Evolutionary conservation across 2,797 vertebrate genomes (phyloP).

Genomic region (Pangasius larnaudii): DNA sequence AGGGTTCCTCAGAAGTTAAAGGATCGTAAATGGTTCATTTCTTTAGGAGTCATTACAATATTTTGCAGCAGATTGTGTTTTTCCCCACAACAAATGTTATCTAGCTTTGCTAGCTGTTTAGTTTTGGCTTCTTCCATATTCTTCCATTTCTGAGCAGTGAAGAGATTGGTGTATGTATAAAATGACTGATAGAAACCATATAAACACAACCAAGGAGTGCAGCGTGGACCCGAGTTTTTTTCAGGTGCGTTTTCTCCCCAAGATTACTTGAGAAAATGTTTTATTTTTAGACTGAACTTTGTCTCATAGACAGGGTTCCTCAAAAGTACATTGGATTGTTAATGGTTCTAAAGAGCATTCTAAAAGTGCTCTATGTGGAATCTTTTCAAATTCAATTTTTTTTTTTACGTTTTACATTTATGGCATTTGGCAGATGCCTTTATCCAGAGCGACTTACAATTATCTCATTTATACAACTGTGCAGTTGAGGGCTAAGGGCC

Average conservation of each 20-base stretch:
- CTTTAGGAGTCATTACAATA: neutral
- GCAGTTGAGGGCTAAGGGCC: no score
- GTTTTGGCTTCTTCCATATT: neutral
- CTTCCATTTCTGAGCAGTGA: neutral
- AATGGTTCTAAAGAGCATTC: neutral
- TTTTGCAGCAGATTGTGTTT: neutral
- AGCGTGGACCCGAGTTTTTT: neutral
- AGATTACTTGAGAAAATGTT: neutral
- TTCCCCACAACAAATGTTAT: neutral
- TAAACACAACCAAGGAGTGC: neutral
- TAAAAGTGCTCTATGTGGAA: neutral
- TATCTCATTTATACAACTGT: no score
- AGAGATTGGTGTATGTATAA: neutral
- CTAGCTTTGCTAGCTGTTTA: neutral
- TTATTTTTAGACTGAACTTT: neutral
- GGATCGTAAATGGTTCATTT: neutral
- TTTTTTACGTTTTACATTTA: no score
- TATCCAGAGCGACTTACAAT: no score
- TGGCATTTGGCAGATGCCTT: no score
- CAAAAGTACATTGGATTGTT: neutral
- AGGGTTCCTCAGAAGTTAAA: neutral
- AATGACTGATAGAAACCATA: neutral
- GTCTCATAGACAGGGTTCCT: neutral
- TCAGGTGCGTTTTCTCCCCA: neutral
- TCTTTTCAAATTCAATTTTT: neutral